Evolutionary conservation across 1,140 invertebrate species (phyloP), one percentile per base, ranked within the genome.

Genomic region (Melipona quadrifasciata): DNA sequence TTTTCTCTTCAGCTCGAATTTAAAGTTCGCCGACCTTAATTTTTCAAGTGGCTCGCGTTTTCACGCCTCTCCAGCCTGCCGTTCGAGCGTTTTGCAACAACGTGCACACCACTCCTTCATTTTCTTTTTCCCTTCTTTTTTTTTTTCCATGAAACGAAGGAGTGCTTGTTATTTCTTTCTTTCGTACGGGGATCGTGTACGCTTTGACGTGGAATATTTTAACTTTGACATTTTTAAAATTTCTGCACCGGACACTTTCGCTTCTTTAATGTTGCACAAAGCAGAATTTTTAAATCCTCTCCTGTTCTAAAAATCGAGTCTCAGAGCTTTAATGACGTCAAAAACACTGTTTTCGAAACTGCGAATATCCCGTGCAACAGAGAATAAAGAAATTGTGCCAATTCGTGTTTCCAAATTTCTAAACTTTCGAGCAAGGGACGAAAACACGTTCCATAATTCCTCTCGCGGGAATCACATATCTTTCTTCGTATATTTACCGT

Each of bases 11-110:
- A 31, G 57, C 78, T 74, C 73, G 77, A 87, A 89, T 89, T 91
- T 88, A 89, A 87, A 90, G 86, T 89, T 86, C 84, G 39, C 39
- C 74, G 87, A 83, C 74, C 83, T 74, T 74, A 65, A 80, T 80
- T 72, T 71, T 80, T 73, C 58, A 27, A 78, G 53, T 4, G 64
- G 34, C 64, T 31, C 61, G 34, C 61, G 51, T 82, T 65, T 82
- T 58, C 34, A 39, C 64, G 61, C 73, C n/a, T 51, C 1, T 65
- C 21, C 61, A 10, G 11, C 10, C 31, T 10, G 11, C 8, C 27
- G 34, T 61, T 55, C 55, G 27, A 70, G 21, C 81, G 34, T 72
- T 80, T 61, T 47, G 79, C 79, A 72, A 51, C 79, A 80, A 80
- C 34, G 34, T 19, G 68, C 14, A 47, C 4, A 47, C 68, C n/a